phyloP scores from a whole-genome alignment of 2,888 invertebrate species.

The Drosophila quasianomalipes region DNA sequence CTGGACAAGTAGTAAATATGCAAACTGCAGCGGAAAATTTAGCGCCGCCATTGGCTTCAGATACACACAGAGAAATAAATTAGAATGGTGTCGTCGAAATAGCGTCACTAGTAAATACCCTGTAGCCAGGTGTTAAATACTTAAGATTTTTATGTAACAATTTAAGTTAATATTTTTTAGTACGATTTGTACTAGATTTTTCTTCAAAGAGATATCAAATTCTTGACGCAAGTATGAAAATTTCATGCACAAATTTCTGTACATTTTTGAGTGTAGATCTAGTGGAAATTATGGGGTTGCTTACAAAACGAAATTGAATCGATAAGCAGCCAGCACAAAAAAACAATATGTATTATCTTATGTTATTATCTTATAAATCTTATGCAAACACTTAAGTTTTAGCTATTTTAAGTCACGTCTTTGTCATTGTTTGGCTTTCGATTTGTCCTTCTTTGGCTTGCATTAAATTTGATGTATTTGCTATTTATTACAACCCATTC shows the following conservation, averaged over 20 bases:
- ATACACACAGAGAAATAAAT: conserved; percentile 4
- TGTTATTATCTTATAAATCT: conserved; percentile 9
- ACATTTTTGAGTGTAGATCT: not conserved
- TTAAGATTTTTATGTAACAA: not conserved
- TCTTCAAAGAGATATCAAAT: not conserved
- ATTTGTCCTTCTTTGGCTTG: conserved; percentile 40
- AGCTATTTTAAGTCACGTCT: conserved; percentile 19
- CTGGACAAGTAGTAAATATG: conserved; percentile 25
- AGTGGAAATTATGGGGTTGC: not conserved
- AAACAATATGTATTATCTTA: not conserved
- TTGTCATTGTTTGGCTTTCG: conserved; percentile 3
- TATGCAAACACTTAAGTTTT: conserved; percentile 18
- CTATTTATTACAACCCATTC: conserved; percentile 45
- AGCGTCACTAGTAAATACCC: not conserved
- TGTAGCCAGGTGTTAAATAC: not conserved
- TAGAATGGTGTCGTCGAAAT: not conserved
- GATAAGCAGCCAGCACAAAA: conserved; percentile 1
- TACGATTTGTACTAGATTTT: not conserved
- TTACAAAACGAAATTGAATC: conserved; percentile 11
- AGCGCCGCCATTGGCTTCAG: conserved; percentile 14
- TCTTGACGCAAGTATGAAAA: not conserved
- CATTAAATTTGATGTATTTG: conserved; percentile 59
- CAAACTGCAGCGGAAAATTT: conserved; percentile 36
- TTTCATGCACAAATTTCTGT: not conserved
- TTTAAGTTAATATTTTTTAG: not conserved